Evolutionary conservation across 2,888 invertebrate species (phyloP).

Genomic region (Sminthurides aquaticus): DNA sequence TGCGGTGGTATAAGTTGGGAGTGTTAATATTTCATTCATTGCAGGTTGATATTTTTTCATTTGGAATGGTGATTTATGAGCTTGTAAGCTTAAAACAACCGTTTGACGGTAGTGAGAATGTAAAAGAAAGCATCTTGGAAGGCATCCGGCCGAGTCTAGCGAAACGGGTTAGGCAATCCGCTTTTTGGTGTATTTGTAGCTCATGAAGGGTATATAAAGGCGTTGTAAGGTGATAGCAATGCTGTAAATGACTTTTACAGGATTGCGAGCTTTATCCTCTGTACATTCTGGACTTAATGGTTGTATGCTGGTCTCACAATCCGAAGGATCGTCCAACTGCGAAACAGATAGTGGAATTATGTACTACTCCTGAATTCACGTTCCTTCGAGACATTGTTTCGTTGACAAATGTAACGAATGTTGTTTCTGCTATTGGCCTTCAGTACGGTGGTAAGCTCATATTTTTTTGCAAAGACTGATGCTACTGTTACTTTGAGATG

Average conservation of each 20-base stretch:
- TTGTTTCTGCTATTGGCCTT: constrained; percentile 57
- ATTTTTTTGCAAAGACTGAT: background rate
- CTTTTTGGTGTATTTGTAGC: too few relatives aligned
- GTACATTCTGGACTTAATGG: constrained; percentile 88
- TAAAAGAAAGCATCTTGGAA: constrained; percentile 91
- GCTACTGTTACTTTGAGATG: background rate
- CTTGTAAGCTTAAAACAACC: constrained; percentile 85
- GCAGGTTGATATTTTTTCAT: constrained; percentile 94
- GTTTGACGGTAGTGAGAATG: constrained; percentile 92
- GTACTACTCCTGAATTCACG: constrained; percentile 87
- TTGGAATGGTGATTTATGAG: constrained; percentile 97
- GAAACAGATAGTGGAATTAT: constrained; percentile 85
- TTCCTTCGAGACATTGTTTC: constrained; percentile 72
- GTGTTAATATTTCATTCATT: background rate
- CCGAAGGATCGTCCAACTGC: constrained; percentile 79
- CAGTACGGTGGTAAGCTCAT: constrained; percentile 47
- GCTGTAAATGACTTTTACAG: constrained; percentile 17
- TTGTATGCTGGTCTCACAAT: constrained; percentile 84
- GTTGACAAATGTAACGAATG: constrained; percentile 60
- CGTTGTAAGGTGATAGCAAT: background rate
- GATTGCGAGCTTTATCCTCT: constrained; percentile 60
- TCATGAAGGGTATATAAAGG: background rate
- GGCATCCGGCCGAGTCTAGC: constrained; percentile 86
- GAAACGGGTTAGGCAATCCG: constrained; percentile 57
- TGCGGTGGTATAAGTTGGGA: background rate